phyloP scores from a whole-genome alignment of 2,888 invertebrate species.

The Sinhomidia bicolor region DNA sequence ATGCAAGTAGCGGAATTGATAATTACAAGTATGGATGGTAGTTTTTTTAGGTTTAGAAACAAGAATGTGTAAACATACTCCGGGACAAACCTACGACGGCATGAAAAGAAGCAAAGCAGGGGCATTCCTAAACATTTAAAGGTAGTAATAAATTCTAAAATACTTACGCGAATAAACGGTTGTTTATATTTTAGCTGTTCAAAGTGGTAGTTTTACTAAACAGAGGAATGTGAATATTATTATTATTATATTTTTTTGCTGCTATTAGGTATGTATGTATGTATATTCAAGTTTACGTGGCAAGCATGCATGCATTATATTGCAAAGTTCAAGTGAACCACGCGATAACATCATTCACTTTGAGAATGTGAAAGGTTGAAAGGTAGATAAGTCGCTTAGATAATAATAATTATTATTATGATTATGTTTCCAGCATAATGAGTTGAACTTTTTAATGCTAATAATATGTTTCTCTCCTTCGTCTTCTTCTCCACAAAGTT shows the following conservation, averaged over 20 bases:
- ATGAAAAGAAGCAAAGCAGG: too few relatives aligned
- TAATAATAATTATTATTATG: conserved; percentile 55
- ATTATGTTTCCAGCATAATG: conserved; percentile 55
- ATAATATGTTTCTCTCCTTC: conserved; percentile 22
- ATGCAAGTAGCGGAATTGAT: conserved; percentile 11
- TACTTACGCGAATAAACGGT: background rate
- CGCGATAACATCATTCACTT: conserved; percentile 64
- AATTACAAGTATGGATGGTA: conserved; percentile 24
- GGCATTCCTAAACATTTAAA: background rate
- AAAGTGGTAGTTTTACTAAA: background rate
- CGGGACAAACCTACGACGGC: background rate
- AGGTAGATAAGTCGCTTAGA: conserved; percentile 56
- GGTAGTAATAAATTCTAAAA: background rate
- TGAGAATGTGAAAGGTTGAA: conserved; percentile 29
- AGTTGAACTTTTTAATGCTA: conserved; percentile 51
- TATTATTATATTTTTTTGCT: background rate
- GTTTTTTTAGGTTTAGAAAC: background rate
- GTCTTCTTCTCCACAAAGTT: background rate
- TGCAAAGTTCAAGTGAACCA: conserved; percentile 55
- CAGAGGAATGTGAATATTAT: background rate
- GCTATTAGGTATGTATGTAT: too few relatives aligned
- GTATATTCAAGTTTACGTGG: too few relatives aligned
- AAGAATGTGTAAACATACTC: background rate
- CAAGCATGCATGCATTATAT: conserved; percentile 19
- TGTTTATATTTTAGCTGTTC: background rate